Evolutionary conservation across 2,797 vertebrate species (phyloP).

Genomic region (Mormyrops boulengeri): DNA sequence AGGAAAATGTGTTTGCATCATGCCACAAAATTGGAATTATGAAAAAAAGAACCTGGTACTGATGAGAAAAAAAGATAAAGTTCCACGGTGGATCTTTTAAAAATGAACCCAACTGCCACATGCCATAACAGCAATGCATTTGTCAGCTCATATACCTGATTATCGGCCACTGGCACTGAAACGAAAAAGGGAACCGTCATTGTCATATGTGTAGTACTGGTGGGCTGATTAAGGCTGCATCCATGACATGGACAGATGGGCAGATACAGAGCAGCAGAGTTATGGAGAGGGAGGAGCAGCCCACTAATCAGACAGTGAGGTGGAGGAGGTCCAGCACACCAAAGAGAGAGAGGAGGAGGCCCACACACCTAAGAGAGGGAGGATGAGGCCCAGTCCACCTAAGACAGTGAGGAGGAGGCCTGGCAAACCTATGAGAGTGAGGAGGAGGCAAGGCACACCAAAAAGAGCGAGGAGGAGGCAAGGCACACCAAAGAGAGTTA

Average conservation of each 20-base stretch:
- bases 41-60: not conserved
- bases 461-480: too few relatives aligned
- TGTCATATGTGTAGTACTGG: not conserved
- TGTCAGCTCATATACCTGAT: conserved; percentile 35
- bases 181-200: not conserved
- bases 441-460: too few relatives aligned
- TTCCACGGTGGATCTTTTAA: not conserved
- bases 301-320: not conserved
- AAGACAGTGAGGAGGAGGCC: not conserved
- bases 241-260: not conserved
- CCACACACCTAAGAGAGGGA: not conserved
- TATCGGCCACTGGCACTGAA: not conserved
- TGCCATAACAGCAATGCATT: not conserved
- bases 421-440: too few relatives aligned
- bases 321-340: not conserved
- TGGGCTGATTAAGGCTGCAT: not conserved
- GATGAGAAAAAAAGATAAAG: not conserved
- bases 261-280: not conserved
- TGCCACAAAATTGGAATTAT: not conserved
- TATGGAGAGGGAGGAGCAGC: not conserved
- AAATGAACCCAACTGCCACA: not conserved
- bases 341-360: not conserved
- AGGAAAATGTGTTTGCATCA: not conserved
- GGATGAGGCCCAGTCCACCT: not conserved
- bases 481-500: not conserved